phyloP scores from a whole-genome alignment of 1,140 invertebrate genomes.

The Bombus fervidus region DNA sequence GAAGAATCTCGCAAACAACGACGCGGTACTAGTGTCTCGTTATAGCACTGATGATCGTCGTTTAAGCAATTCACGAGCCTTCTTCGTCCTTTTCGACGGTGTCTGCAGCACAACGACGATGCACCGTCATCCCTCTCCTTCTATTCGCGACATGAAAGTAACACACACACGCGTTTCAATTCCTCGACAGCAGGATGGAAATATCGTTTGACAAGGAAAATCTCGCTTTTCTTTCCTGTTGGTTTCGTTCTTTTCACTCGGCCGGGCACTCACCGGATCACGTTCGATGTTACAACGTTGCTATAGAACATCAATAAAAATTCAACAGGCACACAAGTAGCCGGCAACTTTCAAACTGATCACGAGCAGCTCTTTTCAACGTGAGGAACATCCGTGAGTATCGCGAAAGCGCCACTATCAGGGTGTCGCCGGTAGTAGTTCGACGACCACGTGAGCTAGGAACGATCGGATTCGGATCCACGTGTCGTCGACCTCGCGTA shows the following conservation, averaged over 20 bases:
- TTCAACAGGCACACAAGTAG: neutral
- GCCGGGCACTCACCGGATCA: slow-evolving; percentile 20
- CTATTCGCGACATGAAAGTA: slow-evolving; percentile 57
- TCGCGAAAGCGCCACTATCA: slow-evolving; percentile 19
- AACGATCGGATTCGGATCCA: slow-evolving; percentile 56
- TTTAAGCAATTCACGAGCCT: slow-evolving; percentile 38
- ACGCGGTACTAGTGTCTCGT: slow-evolving; percentile 29
- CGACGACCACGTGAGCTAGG: slow-evolving; percentile 62
- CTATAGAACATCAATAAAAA: slow-evolving; percentile 9
- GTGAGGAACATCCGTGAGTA: slow-evolving; percentile 39
- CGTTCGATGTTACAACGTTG: neutral
- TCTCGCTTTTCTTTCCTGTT: neutral
- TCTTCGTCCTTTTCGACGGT: slow-evolving; percentile 54
- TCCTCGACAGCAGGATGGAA: slow-evolving; percentile 13
- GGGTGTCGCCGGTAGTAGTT: slow-evolving; percentile 48
- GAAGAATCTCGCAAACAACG: slow-evolving; percentile 58
- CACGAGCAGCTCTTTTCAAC: slow-evolving; percentile 13
- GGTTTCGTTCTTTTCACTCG: neutral
- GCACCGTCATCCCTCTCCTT: slow-evolving; percentile 63
- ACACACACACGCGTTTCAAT: slow-evolving; percentile 29
- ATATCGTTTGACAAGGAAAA: slow-evolving; percentile 16
- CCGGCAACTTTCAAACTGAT: neutral
- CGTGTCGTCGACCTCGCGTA: slow-evolving; percentile 51
- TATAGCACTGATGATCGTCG: neutral
- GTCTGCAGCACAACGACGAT: slow-evolving; percentile 41